Percentiles rank a stretch among this genome's conserved stretches.
These are phyloP conservation scores for Rousettus madagascariensis DNA, from an alignment of 2,797 vertebrate genomes.

Conservation along the genomic window DNA sequence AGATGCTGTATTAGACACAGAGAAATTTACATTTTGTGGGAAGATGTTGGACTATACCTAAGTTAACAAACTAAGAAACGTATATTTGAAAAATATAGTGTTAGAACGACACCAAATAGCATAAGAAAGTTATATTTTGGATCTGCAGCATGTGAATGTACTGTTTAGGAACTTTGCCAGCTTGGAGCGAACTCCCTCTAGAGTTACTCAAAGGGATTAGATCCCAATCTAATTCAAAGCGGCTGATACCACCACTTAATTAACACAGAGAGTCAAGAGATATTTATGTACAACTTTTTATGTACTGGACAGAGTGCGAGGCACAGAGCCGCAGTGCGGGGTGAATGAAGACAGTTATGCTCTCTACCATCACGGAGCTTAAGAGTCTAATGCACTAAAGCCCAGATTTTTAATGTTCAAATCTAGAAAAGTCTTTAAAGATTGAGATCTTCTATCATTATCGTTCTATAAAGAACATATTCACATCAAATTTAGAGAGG, in stretches of 20 bases:
- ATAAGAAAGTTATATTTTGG: neutral
- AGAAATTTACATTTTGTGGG: neutral
- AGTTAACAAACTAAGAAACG: neutral
- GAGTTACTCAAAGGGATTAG: neutral
- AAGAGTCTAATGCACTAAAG: neutral
- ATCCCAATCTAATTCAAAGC: neutral
- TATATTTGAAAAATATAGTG: neutral
- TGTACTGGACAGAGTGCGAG: neutral
- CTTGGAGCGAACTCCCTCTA: neutral
- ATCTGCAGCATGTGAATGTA: neutral
- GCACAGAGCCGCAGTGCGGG: accelerated
- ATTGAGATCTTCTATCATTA: neutral
- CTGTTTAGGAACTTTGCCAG: neutral
- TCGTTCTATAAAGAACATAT: neutral
- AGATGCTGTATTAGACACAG: neutral
- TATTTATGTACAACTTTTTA: neutral
- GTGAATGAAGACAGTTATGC: accelerated
- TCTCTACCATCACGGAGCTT: neutral
- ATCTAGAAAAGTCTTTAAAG: neutral
- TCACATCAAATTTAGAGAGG: neutral
- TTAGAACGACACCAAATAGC: neutral
- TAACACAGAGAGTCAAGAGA: neutral
- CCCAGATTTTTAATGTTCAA: neutral
- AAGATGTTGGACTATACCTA: neutral
- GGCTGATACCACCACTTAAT: neutral